phyloP scores from a whole-genome alignment of 2,113 vertebrate species.

The Poeciliopsis retropinna region DNA sequence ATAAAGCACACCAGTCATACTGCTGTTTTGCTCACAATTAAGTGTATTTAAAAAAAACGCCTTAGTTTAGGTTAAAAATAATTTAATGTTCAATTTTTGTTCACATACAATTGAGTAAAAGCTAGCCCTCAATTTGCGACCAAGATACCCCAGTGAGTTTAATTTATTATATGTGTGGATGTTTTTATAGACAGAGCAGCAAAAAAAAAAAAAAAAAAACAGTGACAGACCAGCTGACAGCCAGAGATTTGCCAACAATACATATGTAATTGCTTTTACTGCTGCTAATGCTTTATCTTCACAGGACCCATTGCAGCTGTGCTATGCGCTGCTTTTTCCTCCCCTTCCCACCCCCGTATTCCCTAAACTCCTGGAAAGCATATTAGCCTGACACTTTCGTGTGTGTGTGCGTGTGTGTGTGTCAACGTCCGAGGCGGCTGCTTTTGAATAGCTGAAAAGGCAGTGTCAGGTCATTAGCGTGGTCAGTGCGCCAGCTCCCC shows the following conservation, averaged over 20 bases:
- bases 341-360: conserved; percentile 46
- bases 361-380: conserved; percentile 73
- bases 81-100: neutral
- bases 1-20: neutral
- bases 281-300: conserved; percentile 73
- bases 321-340: conserved; percentile 49
- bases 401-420: conserved; percentile 74
- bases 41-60: neutral
- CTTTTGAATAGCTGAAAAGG: conserved; percentile 68
- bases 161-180: conserved; percentile 18
- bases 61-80: neutral
- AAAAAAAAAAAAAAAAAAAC: conserved; percentile 1
- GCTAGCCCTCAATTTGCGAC: conserved; percentile 32
- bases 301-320: conserved; percentile 67
- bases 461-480: conserved; percentile 78
- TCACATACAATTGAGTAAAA: conserved; percentile 10
- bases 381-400: conserved; percentile 73
- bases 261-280: conserved; percentile 75
- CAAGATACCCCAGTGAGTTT: conserved; percentile 29
- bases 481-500: conserved; percentile 60
- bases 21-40: neutral
- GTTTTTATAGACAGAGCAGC: conserved; percentile 38
- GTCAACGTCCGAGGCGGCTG: conserved; percentile 72
- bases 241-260: conserved; percentile 73
- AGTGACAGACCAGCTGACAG: conserved; percentile 68